phyloP scores from a whole-genome alignment of 37 sponge, comb jelly and placozoan genomes.

The Oscarella lobularis region DNA sequence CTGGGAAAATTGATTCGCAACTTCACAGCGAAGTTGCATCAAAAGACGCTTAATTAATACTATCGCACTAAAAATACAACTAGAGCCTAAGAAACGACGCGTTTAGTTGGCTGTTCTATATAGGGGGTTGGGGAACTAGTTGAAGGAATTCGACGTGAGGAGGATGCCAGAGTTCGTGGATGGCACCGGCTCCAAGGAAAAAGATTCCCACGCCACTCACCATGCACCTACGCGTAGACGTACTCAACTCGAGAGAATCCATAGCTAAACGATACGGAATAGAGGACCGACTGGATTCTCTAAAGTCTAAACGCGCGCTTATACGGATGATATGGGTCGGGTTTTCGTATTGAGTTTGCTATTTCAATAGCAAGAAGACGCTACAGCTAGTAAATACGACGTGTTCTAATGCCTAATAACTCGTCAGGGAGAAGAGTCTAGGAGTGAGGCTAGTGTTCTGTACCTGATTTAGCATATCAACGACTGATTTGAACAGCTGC shows the following conservation, averaged over 20 bases:
- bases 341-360: slow-evolving; percentile 71
- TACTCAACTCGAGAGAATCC: slow-evolving; percentile 80
- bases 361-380: slow-evolving; percentile 84
- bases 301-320: slow-evolving; percentile 13
- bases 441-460: not conserved
- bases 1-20: no score
- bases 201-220: slow-evolving; percentile 95
- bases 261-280: slow-evolving; percentile 28
- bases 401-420: no score
- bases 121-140: no score
- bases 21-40: no score
- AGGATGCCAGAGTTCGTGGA: slow-evolving; percentile 60
- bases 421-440: no score
- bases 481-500: slow-evolving; percentile 65
- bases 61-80: no score
- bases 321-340: slow-evolving; percentile 94
- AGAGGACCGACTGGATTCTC: not conserved
- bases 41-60: no score
- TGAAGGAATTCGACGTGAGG: slow-evolving; percentile 55
- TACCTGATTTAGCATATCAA: slow-evolving; percentile 88
- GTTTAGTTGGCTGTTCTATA: no score
- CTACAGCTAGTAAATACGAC: slow-evolving; percentile 22
- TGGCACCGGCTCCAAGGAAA: slow-evolving; percentile 88
- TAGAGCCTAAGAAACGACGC: slow-evolving; percentile 60
- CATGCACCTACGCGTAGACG: slow-evolving; percentile 92